phyloP scores from a whole-genome alignment of 1,140 invertebrate species.

The Dendroctonus ponderosae region DNA sequence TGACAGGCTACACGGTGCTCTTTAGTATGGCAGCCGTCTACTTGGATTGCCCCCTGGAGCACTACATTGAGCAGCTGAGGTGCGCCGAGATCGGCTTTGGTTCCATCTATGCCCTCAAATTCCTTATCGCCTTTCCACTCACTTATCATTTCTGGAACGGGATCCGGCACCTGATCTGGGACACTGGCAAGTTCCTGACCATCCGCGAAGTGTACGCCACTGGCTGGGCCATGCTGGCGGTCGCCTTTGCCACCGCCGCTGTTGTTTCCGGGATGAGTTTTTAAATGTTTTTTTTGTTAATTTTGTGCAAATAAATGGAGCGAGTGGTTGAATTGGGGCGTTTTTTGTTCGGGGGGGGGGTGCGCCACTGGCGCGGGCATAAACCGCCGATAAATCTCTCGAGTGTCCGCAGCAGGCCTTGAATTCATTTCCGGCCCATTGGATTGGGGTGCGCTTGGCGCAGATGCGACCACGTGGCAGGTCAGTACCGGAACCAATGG shows the following conservation, averaged over 20 bases:
- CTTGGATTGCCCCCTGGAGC: slow-evolving; percentile 33
- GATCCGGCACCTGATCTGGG: slow-evolving; percentile 38
- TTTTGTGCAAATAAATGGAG: not conserved
- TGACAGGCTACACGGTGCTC: slow-evolving; percentile 34
- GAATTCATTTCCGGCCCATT: too few species aligned
- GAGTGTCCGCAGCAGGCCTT: too few species aligned
- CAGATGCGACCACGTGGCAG: too few species aligned
- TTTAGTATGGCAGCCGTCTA: slow-evolving; percentile 34
- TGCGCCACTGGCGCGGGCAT: not conserved
- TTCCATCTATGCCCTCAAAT: slow-evolving; percentile 28
- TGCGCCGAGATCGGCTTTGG: slow-evolving; percentile 29
- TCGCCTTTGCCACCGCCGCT: slow-evolving; percentile 33
- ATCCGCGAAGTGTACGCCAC: slow-evolving; percentile 40
- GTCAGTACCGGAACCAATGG: too few species aligned
- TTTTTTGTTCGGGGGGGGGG: slow-evolving; percentile 1
- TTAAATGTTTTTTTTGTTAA: slow-evolving; percentile 7
- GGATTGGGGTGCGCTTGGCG: too few species aligned
- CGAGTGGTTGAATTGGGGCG: not conserved
- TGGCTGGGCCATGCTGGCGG: slow-evolving; percentile 37
- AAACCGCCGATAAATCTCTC: not conserved
- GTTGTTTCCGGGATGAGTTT: slow-evolving; percentile 29
- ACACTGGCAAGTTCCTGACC: slow-evolving; percentile 35
- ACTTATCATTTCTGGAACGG: slow-evolving; percentile 43
- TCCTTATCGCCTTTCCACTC: slow-evolving; percentile 40
- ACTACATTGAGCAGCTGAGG: slow-evolving; percentile 38